A percentile compares a stretch with the other conserved stretches of the same genome.
These are phyloP conservation scores for Verasper variegatus DNA, from an alignment of 2,113 vertebrate genomes.

Conservation along the genomic window DNA sequence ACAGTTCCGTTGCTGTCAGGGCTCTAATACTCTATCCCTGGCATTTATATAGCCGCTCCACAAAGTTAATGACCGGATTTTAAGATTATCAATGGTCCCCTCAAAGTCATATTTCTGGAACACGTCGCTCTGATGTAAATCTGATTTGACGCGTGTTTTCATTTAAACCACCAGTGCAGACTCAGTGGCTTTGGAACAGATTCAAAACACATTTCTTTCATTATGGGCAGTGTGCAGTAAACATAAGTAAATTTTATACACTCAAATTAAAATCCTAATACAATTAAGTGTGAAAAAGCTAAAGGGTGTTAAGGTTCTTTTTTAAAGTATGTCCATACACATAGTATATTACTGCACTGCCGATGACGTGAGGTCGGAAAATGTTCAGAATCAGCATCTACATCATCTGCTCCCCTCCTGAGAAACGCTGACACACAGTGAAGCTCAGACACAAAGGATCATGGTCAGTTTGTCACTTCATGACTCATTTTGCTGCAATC, in stretches of 20 bases:
- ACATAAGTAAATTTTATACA: background rate
- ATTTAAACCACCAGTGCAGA: background rate
- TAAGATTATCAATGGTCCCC: background rate
- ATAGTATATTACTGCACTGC: background rate
- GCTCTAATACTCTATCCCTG: conserved; percentile 20
- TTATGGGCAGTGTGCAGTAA: background rate
- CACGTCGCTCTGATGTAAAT: background rate
- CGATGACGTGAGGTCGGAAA: conserved; percentile 11
- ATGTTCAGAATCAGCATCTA: conserved; percentile 18
- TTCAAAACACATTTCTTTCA: background rate
- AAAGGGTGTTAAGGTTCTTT: background rate
- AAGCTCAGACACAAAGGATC: conserved; percentile 17
- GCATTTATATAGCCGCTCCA: conserved; percentile 27
- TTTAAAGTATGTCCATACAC: background rate
- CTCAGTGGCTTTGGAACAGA: background rate
- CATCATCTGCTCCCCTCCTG: conserved; percentile 1
- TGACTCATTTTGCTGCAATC: conserved; percentile 41
- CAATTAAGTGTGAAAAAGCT: background rate
- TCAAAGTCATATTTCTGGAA: conserved; percentile 27
- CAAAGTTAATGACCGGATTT: background rate
- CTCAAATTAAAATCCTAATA: background rate
- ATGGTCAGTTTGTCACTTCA: conserved; percentile 24
- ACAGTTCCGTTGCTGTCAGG: conserved; percentile 19
- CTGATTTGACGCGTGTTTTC: background rate
- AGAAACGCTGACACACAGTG: background rate